These are phyloP conservation scores for Machaerirhynchus nigripectus DNA, from an alignment of 2,113 vertebrate genomes.

Conservation along the genomic window DNA sequence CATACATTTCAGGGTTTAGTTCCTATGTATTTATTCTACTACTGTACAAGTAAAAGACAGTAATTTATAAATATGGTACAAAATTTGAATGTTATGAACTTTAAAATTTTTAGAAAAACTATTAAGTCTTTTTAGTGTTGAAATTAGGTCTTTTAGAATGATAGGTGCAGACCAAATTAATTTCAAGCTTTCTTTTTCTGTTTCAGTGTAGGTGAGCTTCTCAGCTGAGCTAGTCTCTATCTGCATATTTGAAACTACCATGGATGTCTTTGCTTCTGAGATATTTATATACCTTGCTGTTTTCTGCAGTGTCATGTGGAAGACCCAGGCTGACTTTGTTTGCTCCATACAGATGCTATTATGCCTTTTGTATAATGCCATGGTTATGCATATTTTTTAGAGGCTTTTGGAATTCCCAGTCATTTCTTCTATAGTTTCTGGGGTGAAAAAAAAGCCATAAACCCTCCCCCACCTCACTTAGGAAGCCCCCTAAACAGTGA, in stretches of 20 bases:
- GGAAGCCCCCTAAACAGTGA: background rate
- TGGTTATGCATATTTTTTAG: background rate
- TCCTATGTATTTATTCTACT: background rate
- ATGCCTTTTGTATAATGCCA: background rate
- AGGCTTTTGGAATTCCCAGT: background rate
- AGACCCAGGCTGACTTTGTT: background rate
- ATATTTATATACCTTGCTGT: background rate
- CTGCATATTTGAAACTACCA: background rate
- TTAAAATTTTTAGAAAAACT: background rate
- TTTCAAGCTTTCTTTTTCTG: background rate
- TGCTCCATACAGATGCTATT: background rate
- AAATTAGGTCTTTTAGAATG: background rate
- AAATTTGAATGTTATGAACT: background rate
- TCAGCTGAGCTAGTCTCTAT: background rate
- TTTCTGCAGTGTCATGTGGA: background rate
- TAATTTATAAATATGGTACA: background rate
- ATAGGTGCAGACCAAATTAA: background rate
- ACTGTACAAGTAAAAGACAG: background rate
- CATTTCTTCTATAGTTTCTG: background rate
- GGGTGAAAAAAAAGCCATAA: accelerated
- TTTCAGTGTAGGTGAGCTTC: background rate
- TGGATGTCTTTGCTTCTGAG: background rate
- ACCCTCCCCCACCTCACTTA: accelerated
- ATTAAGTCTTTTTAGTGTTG: background rate
- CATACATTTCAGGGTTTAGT: background rate